These are phyloP conservation scores for Pogona vitticeps DNA, from an alignment of 2,113 vertebrate genomes.

Conservation along the genomic window DNA sequence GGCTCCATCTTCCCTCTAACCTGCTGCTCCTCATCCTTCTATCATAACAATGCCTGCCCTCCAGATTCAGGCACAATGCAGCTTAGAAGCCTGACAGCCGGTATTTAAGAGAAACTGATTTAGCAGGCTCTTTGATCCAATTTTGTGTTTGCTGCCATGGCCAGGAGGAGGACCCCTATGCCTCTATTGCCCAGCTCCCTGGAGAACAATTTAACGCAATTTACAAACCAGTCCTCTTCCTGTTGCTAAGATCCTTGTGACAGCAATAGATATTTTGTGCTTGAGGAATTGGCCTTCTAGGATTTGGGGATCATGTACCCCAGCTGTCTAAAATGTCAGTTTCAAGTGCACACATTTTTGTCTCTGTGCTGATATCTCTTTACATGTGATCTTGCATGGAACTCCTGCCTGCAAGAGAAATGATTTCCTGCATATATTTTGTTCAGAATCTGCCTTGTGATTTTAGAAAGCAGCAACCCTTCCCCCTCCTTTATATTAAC, in stretches of 20 bases:
- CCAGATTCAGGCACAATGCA: constrained; percentile 25
- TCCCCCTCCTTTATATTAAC: constrained; percentile 49
- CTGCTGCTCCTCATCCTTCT: neutral
- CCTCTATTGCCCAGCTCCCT: constrained; percentile 32
- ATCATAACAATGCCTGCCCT: constrained; percentile 32
- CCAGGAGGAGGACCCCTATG: constrained; percentile 40
- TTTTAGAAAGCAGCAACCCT: constrained; percentile 51
- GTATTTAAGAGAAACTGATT: constrained; percentile 51
- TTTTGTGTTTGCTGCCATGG: constrained; percentile 51
- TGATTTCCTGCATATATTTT: constrained; percentile 21
- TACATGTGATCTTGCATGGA: constrained; percentile 44
- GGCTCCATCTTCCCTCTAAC: neutral
- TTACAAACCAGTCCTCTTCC: constrained; percentile 43
- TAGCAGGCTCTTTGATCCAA: constrained; percentile 61
- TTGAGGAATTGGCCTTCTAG: constrained; percentile 29
- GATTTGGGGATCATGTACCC: constrained; percentile 18
- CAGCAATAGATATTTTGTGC: constrained; percentile 28
- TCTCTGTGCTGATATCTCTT: constrained; percentile 45
- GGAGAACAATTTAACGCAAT: constrained; percentile 37
- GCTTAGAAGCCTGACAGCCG: constrained; percentile 46
- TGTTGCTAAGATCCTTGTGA: constrained; percentile 11
- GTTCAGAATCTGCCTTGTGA: constrained; percentile 58
- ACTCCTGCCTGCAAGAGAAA: constrained; percentile 32
- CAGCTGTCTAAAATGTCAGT: constrained; percentile 52
- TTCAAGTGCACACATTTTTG: constrained; percentile 34